phyloP scores from a whole-genome alignment of 2,888 invertebrate genomes.

The Aplocera efformata region DNA sequence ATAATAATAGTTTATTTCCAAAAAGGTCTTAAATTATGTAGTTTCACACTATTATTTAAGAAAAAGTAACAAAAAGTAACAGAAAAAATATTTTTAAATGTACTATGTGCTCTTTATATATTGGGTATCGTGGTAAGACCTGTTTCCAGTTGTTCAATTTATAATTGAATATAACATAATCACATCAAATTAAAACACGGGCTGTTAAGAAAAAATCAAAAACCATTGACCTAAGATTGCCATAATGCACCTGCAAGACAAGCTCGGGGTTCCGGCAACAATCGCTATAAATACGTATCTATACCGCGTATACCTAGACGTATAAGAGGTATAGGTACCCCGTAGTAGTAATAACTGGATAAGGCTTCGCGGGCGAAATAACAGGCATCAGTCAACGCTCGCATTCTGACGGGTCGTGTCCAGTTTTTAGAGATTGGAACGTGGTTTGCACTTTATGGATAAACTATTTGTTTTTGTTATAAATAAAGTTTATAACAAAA shows the following conservation, averaged over 20 bases:
- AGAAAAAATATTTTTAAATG: no score
- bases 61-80: no score
- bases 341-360: slow-evolving; percentile 22
- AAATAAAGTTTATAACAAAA: no score
- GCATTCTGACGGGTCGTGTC: slow-evolving; percentile 9
- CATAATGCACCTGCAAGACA: slow-evolving; percentile 37
- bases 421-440: slow-evolving; percentile 10
- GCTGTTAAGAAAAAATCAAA: slow-evolving; percentile 18
- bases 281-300: slow-evolving; percentile 21
- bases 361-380: slow-evolving; percentile 14
- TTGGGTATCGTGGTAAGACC: no score
- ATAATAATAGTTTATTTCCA: no score
- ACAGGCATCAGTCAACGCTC: slow-evolving; percentile 25
- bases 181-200: no score
- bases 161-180: no score
- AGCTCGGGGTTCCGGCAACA: slow-evolving; percentile 31
- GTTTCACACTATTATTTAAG: no score
- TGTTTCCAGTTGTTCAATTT: no score
- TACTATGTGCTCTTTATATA: no score
- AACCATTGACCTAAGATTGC: slow-evolving; percentile 21
- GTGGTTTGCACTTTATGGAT: neutral
- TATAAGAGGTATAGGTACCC: slow-evolving; percentile 8
- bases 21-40: no score
- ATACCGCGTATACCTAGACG: slow-evolving; percentile 5
- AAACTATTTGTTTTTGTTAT: neutral